Evolutionary conservation across 1,140 invertebrate species (phyloP).

Genomic region (Drosophila ficusphila): DNA sequence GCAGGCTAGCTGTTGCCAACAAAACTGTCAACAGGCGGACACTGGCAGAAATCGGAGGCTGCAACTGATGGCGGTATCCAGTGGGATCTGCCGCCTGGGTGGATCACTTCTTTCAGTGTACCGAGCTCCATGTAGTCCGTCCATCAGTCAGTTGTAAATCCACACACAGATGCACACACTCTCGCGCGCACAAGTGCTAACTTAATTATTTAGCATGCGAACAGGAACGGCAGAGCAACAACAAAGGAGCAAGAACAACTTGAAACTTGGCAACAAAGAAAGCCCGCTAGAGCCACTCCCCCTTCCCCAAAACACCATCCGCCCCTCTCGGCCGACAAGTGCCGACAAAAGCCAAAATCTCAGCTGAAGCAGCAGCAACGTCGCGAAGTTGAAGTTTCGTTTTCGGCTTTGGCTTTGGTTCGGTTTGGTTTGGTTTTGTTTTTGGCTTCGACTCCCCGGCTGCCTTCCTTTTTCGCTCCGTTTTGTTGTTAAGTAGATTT

Average conservation of each 20-base stretch:
- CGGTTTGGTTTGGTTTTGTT: slow-evolving; percentile 36
- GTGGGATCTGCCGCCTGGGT: not conserved
- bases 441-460: slow-evolving; percentile 7
- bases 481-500: slow-evolving; percentile 81
- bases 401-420: slow-evolving; percentile 27
- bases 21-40: slow-evolving; percentile 64
- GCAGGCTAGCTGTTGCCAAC: slow-evolving; percentile 39
- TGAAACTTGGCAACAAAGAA: slow-evolving; percentile 72
- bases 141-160: slow-evolving; percentile 68
- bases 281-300: slow-evolving; percentile 42
- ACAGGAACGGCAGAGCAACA: slow-evolving; percentile 37
- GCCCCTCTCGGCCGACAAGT: slow-evolving; percentile 7
- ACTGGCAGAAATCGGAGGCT: not conserved
- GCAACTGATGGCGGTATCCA: too few relatives aligned
- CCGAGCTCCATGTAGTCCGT: slow-evolving; percentile 16
- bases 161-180: slow-evolving; percentile 39
- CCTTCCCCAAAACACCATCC: too few relatives aligned
- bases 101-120: slow-evolving; percentile 1
- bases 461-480: slow-evolving; percentile 35
- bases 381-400: slow-evolving; percentile 57
- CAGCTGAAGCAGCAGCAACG: slow-evolving; percentile 28
- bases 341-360: slow-evolving; percentile 62
- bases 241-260: slow-evolving; percentile 61
- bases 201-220: slow-evolving; percentile 81
- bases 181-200: slow-evolving; percentile 72